These are phyloP conservation scores for Peromyscus melanophrys DNA, from an alignment of 2,797 vertebrate species.

Conservation along the genomic window DNA sequence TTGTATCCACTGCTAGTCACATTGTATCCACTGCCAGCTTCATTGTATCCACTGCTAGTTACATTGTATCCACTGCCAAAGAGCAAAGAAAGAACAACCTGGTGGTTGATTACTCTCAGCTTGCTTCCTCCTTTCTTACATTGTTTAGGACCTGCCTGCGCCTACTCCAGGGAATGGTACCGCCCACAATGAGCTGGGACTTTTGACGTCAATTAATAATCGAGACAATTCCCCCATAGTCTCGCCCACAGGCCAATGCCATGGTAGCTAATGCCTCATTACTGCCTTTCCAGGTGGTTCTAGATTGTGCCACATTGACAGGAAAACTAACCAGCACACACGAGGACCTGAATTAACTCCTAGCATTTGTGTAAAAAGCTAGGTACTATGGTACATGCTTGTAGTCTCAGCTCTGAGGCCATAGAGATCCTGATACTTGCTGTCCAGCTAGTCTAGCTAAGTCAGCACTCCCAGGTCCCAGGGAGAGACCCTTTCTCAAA, in stretches of 20 bases:
- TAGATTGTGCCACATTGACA: not conserved
- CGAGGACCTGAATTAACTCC: not conserved
- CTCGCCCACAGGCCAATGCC: not conserved
- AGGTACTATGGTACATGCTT: not conserved
- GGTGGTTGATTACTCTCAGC: not conserved
- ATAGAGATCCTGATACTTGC: not conserved
- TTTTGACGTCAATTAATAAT: not conserved
- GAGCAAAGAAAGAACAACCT: not conserved
- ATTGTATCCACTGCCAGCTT: too few relatives aligned
- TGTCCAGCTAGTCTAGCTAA: not conserved
- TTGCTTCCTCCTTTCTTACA: not conserved
- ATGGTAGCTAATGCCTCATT: not conserved
- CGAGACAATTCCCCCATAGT: not conserved
- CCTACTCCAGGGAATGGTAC: not conserved
- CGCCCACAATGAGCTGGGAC: not conserved
- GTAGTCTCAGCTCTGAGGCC: too few relatives aligned
- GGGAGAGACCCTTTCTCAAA: not conserved
- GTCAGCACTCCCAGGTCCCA: not conserved
- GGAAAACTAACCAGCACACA: not conserved
- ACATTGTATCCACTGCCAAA: too few relatives aligned
- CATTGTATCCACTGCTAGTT: not conserved
- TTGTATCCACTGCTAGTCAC: too few relatives aligned
- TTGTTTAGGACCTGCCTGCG: not conserved
- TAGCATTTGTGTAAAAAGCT: not conserved
- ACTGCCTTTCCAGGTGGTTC: not conserved